These are phyloP conservation scores for Pseudopipra pipra DNA, from an alignment of 2,113 vertebrate species.

Conservation along the genomic window DNA sequence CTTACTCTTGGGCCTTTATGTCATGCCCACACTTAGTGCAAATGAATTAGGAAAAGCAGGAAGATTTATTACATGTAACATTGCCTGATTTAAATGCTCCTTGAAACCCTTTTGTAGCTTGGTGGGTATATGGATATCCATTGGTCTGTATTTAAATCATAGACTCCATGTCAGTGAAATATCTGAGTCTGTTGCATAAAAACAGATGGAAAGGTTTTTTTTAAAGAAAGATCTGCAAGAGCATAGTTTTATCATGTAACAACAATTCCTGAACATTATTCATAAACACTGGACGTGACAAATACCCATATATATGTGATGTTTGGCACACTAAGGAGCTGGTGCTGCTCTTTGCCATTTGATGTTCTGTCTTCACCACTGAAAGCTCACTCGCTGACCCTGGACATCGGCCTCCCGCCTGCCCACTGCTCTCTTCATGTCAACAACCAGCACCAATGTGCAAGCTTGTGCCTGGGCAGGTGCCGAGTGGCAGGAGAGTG, in stretches of 20 bases:
- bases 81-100: background rate
- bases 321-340: background rate
- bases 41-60: background rate
- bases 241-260: background rate
- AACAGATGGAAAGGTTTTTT: background rate
- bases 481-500: background rate
- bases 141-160: background rate
- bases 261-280: background rate
- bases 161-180: background rate
- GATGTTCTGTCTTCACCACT: rapidly evolving
- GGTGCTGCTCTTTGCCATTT: rapidly evolving
- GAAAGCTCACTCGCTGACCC: background rate
- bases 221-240: background rate
- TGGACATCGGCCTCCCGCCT: background rate
- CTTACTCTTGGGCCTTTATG: background rate
- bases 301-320: rapidly evolving
- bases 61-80: background rate
- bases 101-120: background rate
- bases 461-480: background rate
- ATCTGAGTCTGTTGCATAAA: background rate
- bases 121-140: background rate
- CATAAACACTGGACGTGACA: background rate
- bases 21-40: rapidly evolving
- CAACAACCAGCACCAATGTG: rapidly evolving
- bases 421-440: rapidly evolving